phyloP scores from a whole-genome alignment of 2,797 vertebrate species.

The Threskiornis aethiopicus region DNA sequence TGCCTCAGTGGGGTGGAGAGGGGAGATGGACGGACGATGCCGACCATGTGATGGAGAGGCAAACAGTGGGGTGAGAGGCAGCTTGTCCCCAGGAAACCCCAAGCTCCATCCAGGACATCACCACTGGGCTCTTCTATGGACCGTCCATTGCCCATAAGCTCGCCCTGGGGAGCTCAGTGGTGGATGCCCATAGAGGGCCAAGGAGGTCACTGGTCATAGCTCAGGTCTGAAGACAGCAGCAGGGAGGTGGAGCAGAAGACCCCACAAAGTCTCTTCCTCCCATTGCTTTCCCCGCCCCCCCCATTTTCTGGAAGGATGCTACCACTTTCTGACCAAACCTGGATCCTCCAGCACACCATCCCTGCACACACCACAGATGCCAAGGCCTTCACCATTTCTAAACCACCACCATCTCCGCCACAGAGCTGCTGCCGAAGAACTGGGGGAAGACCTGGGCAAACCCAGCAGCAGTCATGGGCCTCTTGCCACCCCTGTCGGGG shows the following conservation, averaged over 20 bases:
- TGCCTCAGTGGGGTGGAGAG: background rate
- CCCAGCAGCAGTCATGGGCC: rapidly evolving
- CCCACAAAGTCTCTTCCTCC: background rate
- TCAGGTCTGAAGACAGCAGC: background rate
- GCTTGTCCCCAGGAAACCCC: background rate
- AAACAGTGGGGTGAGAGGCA: background rate
- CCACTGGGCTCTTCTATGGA: background rate
- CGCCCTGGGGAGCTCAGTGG: background rate
- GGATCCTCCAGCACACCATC: background rate
- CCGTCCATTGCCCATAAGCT: background rate
- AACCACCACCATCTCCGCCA: background rate
- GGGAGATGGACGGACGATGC: background rate
- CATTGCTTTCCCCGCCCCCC: background rate
- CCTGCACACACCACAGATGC: background rate
- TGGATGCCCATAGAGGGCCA: background rate
- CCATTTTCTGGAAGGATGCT: background rate
- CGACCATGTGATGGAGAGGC: rapidly evolving
- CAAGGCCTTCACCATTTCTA: background rate
- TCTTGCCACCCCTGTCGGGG: no score
- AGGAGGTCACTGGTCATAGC: background rate
- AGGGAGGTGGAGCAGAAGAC: background rate
- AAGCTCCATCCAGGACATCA: background rate
- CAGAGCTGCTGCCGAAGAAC: rapidly evolving
- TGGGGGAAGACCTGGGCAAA: background rate
- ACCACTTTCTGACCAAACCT: background rate